Evolutionary conservation across 1,140 invertebrate genomes (phyloP), one percentile per base, ranked within the genome.

Genomic region (Meloidogyne exigua): DNA sequence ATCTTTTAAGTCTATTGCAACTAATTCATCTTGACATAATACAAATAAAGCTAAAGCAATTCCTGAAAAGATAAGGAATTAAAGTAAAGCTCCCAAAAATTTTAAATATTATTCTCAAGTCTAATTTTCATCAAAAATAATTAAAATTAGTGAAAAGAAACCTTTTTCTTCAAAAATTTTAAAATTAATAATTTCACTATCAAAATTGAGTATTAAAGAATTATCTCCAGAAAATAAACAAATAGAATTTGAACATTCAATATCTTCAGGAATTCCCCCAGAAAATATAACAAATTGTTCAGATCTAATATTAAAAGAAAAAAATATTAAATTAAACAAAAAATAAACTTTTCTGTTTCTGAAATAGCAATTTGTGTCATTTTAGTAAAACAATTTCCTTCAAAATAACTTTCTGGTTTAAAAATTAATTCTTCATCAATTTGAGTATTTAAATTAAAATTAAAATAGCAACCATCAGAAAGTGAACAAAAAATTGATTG

Each of bases 1-100:
- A 57, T 81, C 77, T 13, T 21, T 49, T 18, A 82, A 25, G 69
- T 82, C 81, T 36, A 82, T 76, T 18, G 69, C 75, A 39, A 84
- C 75, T 9, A 82, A 32, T 76, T 82, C 81, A 15, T 82, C 71
- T 65, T 81, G 68, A 57, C 82, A 84, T n/a, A 82, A 68, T 1
- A 82, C 65, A 23, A 76, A 72, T 21, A 81, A 68, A 26, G 74
- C 72, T 23, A 28, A 36, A 12, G 76, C 67, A 15, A 49, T 25
- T 32, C 75, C 79, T 78, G 39, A 15, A 72, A 72, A 49, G 12
- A n/a, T n/a, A n/a, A n/a, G n/a, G n/a, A n/a, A n/a, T n/a, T n/a
- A n/a, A n/a, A n/a, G n/a, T n/a, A n/a, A n/a, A n/a, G n/a, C n/a
- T n/a, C n/a, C n/a, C n/a, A n/a, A n/a, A n/a, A n/a, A n/a, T n/a